Base-by-base conservation (phyloP, 2,888 invertebrate genomes). In the Aplocera efformata region DNA sequence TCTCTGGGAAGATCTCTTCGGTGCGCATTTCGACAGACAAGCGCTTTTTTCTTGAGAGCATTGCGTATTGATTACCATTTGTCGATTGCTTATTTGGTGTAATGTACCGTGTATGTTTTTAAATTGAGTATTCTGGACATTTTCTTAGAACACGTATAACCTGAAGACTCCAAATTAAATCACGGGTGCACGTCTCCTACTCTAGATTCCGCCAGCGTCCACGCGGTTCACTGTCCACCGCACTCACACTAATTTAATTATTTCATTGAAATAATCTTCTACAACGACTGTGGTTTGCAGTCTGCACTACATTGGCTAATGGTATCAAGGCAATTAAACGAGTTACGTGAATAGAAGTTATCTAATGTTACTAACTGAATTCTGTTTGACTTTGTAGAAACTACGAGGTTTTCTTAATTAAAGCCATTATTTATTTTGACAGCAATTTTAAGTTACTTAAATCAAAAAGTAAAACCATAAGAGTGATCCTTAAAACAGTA, bases 201-300 rank as follows among this genome's bases (percentile, higher is more conserved):
- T 84, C 72, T 67, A 67, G 66, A 84, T 82, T 81, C 79, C 50
- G 63, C 58, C 54, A 48, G 70, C 75, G 69, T 78, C 59, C 70
- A 63, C 68, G 70, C 68, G 74, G 69, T 78, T 60, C 67, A 64
- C 69, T 71, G 73, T 67, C 75, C 74, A 71, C 72, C 68, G 72
- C 62, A 64, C 69, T 71, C 68, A 55, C 59, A 56, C 66, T 72
- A 72, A 80, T 81, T 79, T 71, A 70, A 80, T 84, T 83, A 78
- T 77, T 75, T 77, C 67, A 75, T 76, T 79, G 76, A 76, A 79
- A 79, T 81, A 79, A 80, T 77, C 73, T 72, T 65, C 58, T 63
- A 63, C 60, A 63, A 70, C 68, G 72, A 63, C 70, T 67, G 63
- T 68, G 66, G 59, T 68, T 64, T 61, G 66, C 69, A 69, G 63